These are phyloP conservation scores for Drosophila truncata DNA, from an alignment of 1,140 invertebrate species.

Conservation along the genomic window DNA sequence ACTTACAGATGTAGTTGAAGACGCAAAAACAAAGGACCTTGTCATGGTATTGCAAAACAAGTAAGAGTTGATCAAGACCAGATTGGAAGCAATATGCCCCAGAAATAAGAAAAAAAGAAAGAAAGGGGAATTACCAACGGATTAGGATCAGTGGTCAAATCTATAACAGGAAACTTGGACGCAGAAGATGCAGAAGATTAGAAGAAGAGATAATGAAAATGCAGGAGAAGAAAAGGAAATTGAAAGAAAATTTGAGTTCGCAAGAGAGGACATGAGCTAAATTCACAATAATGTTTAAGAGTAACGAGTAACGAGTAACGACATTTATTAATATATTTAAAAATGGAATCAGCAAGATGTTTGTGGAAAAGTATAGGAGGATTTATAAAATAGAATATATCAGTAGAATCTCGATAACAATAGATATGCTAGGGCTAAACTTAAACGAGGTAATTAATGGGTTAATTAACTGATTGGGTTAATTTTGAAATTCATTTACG, in stretches of 20 bases:
- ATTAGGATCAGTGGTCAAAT: not conserved
- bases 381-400: not conserved
- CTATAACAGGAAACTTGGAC: not conserved
- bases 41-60: not conserved
- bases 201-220: not conserved
- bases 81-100: not conserved
- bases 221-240: not conserved
- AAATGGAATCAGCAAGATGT: slow-evolving; percentile 1
- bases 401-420: not conserved
- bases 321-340: not conserved
- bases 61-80: not conserved
- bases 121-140: not conserved
- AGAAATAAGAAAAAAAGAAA: not conserved
- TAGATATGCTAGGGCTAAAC: not conserved
- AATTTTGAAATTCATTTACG: not conserved
- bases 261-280: not conserved
- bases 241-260: not conserved
- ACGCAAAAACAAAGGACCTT: not conserved
- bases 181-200: not conserved
- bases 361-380: not conserved
- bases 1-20: not conserved
- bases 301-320: not conserved
- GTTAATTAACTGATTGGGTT: not conserved
- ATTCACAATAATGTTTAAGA: not conserved
- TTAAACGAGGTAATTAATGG: not conserved